Percentiles rank a stretch among this genome's conserved stretches.
These are phyloP conservation scores for Globodera rostochiensis DNA, from an alignment of 1,140 invertebrate genomes.

Conservation along the genomic window DNA sequence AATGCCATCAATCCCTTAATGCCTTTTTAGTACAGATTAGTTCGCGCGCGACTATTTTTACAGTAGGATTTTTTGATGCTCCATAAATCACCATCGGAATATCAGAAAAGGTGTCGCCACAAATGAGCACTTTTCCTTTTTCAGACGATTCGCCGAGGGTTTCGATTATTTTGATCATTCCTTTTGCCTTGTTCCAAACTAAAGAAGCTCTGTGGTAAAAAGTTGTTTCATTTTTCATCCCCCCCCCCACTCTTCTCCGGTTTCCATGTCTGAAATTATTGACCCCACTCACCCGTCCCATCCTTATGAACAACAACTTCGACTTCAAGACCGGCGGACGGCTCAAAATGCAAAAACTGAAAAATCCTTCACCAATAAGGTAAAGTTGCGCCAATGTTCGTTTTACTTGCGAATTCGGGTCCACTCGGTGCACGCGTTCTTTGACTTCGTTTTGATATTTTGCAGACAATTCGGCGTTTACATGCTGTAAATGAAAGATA, in stretches of 20 bases:
- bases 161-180: slow-evolving; percentile 55
- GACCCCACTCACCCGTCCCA: slow-evolving; percentile 18
- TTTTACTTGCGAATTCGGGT: slow-evolving; percentile 52
- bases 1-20: slow-evolving; percentile 48
- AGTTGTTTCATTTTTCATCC: too few relatives aligned
- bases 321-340: slow-evolving; percentile 60
- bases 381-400: background rate
- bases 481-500: slow-evolving; percentile 43
- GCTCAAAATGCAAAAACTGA: slow-evolving; percentile 59
- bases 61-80: slow-evolving; percentile 48
- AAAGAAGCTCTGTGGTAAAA: background rate
- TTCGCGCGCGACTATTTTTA: slow-evolving; percentile 1
- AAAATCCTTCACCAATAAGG: slow-evolving; percentile 20
- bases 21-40: slow-evolving; percentile 3
- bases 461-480: slow-evolving; percentile 54
- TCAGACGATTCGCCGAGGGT: slow-evolving; percentile 53
- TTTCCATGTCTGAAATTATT: background rate
- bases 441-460: slow-evolving; percentile 61
- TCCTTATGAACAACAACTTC: slow-evolving; percentile 60
- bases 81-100: slow-evolving; percentile 59
- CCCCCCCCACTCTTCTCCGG: too few relatives aligned
- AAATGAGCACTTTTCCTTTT: slow-evolving; percentile 55
- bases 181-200: slow-evolving; percentile 65
- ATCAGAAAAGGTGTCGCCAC: slow-evolving; percentile 61
- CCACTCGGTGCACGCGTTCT: slow-evolving; percentile 60